phyloP scores from a whole-genome alignment of 1,140 invertebrate species.

The Latrodectus geometricus region DNA sequence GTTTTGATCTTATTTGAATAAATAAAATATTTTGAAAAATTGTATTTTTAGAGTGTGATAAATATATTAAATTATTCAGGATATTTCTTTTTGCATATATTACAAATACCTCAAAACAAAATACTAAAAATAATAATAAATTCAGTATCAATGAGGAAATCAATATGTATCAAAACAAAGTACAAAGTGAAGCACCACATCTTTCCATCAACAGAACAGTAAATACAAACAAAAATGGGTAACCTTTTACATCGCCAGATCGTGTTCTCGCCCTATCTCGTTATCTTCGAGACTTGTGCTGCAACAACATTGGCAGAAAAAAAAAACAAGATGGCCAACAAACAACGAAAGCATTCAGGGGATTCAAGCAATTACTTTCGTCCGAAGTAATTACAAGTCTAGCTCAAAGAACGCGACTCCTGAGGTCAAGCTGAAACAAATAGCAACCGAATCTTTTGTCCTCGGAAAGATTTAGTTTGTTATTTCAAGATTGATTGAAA shows the following conservation, averaged over 20 bases:
- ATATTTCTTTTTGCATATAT: too few relatives aligned
- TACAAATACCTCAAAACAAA: too few relatives aligned
- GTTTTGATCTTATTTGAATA: too few relatives aligned
- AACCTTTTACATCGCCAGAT: not conserved
- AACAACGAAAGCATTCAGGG: constrained; percentile 29
- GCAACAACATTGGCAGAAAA: not conserved
- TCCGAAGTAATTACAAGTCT: constrained; percentile 27
- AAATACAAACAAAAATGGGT: not conserved
- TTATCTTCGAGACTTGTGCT: not conserved
- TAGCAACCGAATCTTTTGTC: constrained; percentile 19
- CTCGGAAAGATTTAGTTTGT: not conserved
- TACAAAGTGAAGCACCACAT: too few relatives aligned
- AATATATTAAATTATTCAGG: too few relatives aligned
- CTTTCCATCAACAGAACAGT: too few relatives aligned
- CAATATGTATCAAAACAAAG: too few relatives aligned
- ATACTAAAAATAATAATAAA: too few relatives aligned
- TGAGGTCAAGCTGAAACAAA: constrained; percentile 13
- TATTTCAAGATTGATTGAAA: constrained; percentile 31
- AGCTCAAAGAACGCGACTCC: constrained; percentile 16
- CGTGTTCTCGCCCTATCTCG: constrained; percentile 11
- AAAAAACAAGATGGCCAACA: constrained; percentile 5
- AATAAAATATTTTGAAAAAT: too few relatives aligned
- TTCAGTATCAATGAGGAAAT: too few relatives aligned
- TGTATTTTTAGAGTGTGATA: too few relatives aligned
- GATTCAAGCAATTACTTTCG: constrained; percentile 36